Percentiles rank a stretch among this genome's conserved stretches.
These are phyloP conservation scores for Drosophila nigromelanica DNA, from an alignment of 1,140 invertebrate genomes.

Conservation along the genomic window DNA sequence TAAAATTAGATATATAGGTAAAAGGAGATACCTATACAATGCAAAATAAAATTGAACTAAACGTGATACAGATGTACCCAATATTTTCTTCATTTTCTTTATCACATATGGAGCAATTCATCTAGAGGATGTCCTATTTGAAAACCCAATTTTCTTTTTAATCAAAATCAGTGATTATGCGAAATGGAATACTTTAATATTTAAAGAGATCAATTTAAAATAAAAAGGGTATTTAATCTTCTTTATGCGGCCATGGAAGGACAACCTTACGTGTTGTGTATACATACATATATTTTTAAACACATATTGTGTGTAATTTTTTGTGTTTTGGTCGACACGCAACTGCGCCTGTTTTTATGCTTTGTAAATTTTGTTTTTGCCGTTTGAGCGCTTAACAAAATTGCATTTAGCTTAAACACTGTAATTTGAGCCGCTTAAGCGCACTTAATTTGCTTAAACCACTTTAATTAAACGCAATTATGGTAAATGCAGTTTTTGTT, in stretches of 20 bases:
- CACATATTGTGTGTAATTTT: slow-evolving; percentile 21
- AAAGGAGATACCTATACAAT: too few species aligned
- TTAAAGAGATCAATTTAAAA: too few species aligned
- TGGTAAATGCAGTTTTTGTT: slow-evolving; percentile 52
- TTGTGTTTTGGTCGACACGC: slow-evolving; percentile 41
- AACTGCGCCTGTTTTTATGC: slow-evolving; percentile 36
- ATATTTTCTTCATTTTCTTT: too few species aligned
- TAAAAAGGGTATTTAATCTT: slow-evolving; percentile 5
- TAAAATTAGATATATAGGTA: too few species aligned
- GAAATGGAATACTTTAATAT: too few species aligned
- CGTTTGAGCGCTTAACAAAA: slow-evolving; percentile 51
- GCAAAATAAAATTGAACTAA: too few species aligned
- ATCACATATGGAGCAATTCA: too few species aligned
- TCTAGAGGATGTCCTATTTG: too few species aligned
- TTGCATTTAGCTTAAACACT: slow-evolving; percentile 75
- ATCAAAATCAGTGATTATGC: too few species aligned
- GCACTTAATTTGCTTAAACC: slow-evolving; percentile 68
- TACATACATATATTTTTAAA: slow-evolving; percentile 1
- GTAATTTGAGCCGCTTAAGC: slow-evolving; percentile 75
- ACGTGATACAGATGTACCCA: too few species aligned
- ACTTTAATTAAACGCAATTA: slow-evolving; percentile 72
- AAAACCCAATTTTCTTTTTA: too few species aligned
- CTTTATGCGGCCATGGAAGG: not conserved
- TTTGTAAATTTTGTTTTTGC: slow-evolving; percentile 37
- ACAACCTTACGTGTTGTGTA: not conserved